These are phyloP conservation scores for Trinorchestia longiramus DNA, from an alignment of 1,140 invertebrate genomes.

Conservation along the genomic window DNA sequence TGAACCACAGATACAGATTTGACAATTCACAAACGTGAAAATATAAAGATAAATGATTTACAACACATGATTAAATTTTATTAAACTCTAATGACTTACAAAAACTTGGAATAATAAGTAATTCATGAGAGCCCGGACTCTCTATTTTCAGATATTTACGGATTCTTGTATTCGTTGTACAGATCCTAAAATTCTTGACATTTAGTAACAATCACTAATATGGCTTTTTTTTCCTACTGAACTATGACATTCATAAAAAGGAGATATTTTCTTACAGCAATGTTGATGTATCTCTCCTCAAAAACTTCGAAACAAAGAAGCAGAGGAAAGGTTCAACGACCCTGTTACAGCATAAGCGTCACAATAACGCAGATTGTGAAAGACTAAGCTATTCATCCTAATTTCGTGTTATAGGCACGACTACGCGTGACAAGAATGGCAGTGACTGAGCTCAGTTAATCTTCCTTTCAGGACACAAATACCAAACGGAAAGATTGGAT, in stretches of 20 bases:
- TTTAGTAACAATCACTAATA: neutral
- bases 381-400: neutral
- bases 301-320: neutral
- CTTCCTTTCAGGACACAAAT: neutral
- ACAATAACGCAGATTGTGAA: neutral
- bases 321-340: neutral
- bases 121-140: neutral
- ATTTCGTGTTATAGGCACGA: neutral
- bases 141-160: constrained; percentile 2
- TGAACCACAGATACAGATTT: too few relatives aligned
- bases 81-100: constrained; percentile 32
- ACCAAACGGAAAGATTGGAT: neutral
- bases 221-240: too few relatives aligned
- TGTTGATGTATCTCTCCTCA: neutral
- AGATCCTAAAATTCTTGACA: neutral
- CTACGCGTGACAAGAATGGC: neutral
- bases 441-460: neutral
- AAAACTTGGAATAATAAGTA: constrained; percentile 34
- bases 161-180: neutral
- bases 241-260: too few relatives aligned
- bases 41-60: neutral
- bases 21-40: neutral
- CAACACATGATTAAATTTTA: neutral
- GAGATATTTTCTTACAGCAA: neutral
- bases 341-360: neutral